A percentile compares a stretch with the other conserved stretches of the same genome.
Evolutionary conservation across 2,888 invertebrate genomes (phyloP).

Genomic region (Trissolcus japonicus): DNA sequence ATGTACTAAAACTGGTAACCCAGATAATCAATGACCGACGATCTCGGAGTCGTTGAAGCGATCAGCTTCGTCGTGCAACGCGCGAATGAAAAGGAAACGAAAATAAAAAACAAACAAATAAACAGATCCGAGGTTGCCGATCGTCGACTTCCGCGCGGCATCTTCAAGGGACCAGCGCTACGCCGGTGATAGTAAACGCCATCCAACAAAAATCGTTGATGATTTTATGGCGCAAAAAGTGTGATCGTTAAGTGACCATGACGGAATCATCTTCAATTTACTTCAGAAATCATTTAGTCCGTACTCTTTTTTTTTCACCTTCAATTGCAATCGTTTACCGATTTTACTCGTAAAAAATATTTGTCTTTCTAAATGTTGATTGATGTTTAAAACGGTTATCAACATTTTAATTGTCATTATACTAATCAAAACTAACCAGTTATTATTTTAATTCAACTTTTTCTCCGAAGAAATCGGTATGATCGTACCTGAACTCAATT

Average conservation of each 20-base stretch:
- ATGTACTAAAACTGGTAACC: slow-evolving; percentile 50
- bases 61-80: slow-evolving; percentile 36
- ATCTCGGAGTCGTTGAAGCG: slow-evolving; percentile 37
- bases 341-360: too few species aligned
- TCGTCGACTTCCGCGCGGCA: slow-evolving; percentile 20
- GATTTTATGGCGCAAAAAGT: not conserved
- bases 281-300: too few species aligned
- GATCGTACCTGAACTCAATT: too few species aligned
- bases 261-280: too few species aligned
- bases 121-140: slow-evolving; percentile 1
- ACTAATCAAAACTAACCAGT: too few species aligned
- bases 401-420: too few species aligned
- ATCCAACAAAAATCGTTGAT: too few species aligned
- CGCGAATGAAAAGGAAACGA: slow-evolving; percentile 38
- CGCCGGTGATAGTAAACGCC: too few species aligned
- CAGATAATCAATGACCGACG: slow-evolving; percentile 49
- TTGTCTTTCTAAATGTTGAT: too few species aligned
- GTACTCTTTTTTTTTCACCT: not conserved
- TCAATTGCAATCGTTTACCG: not conserved
- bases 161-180: not conserved
- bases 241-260: slow-evolving; percentile 1
- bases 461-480: too few species aligned
- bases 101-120: slow-evolving; percentile 9
- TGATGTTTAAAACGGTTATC: too few species aligned
- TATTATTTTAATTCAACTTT: too few species aligned